Evolutionary conservation across 2,797 vertebrate genomes (phyloP).

Genomic region (Vespertilio murinus): DNA sequence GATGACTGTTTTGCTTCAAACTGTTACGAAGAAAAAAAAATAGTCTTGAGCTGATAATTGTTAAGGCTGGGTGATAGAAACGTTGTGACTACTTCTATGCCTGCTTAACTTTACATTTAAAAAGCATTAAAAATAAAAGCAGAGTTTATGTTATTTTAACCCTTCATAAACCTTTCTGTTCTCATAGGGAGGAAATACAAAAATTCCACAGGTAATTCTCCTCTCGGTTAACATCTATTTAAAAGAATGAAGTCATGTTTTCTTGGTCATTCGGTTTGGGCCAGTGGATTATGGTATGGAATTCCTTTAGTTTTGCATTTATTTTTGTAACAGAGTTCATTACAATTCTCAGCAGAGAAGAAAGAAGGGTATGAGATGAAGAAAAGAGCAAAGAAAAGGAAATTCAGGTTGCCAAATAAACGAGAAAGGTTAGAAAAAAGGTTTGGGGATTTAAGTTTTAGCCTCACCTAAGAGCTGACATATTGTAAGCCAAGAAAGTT

Average conservation of each 20-base stretch:
- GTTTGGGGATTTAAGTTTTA: slow-evolving; percentile 51
- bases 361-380: slow-evolving; percentile 4
- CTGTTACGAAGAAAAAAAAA: not conserved
- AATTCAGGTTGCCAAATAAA: slow-evolving; percentile 61
- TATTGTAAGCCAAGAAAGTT: slow-evolving; percentile 35
- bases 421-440: slow-evolving; percentile 35
- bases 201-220: slow-evolving; percentile 58
- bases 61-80: not conserved
- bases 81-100: not conserved
- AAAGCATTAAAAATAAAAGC: not conserved
- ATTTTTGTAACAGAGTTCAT: slow-evolving; percentile 71
- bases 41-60: slow-evolving; percentile 4
- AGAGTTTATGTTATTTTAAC: slow-evolving; percentile 82
- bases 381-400: slow-evolving; percentile 34
- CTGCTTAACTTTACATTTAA: slow-evolving; percentile 6
- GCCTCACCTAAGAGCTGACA: slow-evolving; percentile 12
- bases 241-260: slow-evolving; percentile 65
- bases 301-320: slow-evolving; percentile 65
- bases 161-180: slow-evolving; percentile 76
- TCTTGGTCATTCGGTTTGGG: slow-evolving; percentile 49
- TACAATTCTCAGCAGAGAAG: slow-evolving; percentile 33
- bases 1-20: slow-evolving; percentile 29
- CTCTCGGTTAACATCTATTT: slow-evolving; percentile 45
- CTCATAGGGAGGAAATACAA: slow-evolving; percentile 53
- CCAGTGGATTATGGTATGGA: not conserved